Conservation (phyloP, 1,140 invertebrate genomes). For the Hyposmocoma kahamanoa region DNA sequence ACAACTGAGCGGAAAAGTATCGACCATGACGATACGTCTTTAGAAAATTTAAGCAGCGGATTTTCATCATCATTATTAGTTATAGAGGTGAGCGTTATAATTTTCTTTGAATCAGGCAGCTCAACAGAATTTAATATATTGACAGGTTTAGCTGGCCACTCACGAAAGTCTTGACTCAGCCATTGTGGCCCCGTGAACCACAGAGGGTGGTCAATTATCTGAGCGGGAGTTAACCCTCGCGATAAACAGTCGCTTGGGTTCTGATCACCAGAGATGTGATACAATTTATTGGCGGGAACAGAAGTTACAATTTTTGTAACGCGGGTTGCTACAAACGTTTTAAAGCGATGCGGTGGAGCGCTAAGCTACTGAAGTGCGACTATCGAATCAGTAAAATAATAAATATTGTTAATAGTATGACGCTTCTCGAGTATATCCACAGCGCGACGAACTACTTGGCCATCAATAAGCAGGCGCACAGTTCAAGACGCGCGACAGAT, state of each 20-base stretch:
- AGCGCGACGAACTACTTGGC: constrained; percentile 24
- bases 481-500: constrained; percentile 25
- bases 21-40: not conserved
- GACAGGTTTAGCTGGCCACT: constrained; percentile 9
- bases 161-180: not conserved
- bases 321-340: constrained; percentile 60
- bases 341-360: constrained; percentile 13
- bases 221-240: constrained; percentile 12
- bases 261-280: constrained; percentile 18
- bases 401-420: constrained; percentile 15
- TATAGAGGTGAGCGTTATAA: too few species aligned
- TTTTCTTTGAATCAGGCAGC: too few species aligned
- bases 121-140: too few species aligned
- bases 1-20: not conserved
- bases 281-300: constrained; percentile 25
- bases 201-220: constrained; percentile 17
- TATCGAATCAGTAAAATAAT: constrained; percentile 28
- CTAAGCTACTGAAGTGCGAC: constrained; percentile 42
- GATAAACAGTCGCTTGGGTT: constrained; percentile 32
- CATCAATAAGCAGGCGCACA: constrained; percentile 21
- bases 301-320: constrained; percentile 41
- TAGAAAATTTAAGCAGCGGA: not conserved
- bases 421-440: constrained; percentile 15
- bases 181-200: constrained; percentile 15
- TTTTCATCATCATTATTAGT: not conserved